These are phyloP conservation scores for Tyrannus savana DNA, from an alignment of 2,113 vertebrate genomes.

Conservation along the genomic window DNA sequence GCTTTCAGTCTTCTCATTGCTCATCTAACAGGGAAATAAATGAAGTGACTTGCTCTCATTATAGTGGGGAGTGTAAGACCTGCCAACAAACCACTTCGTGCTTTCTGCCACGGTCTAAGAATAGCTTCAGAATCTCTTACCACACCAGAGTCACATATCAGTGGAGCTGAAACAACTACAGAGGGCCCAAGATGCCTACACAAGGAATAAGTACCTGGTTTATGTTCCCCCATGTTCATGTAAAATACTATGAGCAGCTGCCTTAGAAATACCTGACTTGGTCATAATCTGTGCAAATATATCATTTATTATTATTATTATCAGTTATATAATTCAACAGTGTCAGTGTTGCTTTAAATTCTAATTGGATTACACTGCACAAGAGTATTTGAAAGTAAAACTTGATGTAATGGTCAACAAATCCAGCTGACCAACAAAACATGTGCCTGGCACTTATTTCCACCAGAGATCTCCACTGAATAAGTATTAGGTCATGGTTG, in stretches of 20 bases:
- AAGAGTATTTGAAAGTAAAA: slow-evolving; percentile 6
- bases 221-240: neutral
- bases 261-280: neutral
- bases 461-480: neutral
- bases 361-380: neutral
- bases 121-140: slow-evolving; percentile 69
- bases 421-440: slow-evolving; percentile 13
- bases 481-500: slow-evolving; percentile 33
- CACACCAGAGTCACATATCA: slow-evolving; percentile 28
- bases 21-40: slow-evolving; percentile 16
- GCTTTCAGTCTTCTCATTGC: neutral
- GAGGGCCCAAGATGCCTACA: neutral
- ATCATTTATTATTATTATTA: neutral
- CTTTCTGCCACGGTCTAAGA: slow-evolving; percentile 68
- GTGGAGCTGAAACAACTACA: slow-evolving; percentile 44
- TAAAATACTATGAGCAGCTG: neutral
- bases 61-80: neutral
- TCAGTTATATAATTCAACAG: neutral
- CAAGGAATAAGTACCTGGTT: neutral
- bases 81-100: slow-evolving; percentile 35
- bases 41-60: neutral
- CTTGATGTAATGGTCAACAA: neutral
- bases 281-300: neutral
- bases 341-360: neutral
- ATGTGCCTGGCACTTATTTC: slow-evolving; percentile 18